Percentiles rank a stretch among this genome's conserved stretches.
phyloP scores from a whole-genome alignment of 2,888 invertebrate genomes.

The Callinectes sapidus region DNA sequence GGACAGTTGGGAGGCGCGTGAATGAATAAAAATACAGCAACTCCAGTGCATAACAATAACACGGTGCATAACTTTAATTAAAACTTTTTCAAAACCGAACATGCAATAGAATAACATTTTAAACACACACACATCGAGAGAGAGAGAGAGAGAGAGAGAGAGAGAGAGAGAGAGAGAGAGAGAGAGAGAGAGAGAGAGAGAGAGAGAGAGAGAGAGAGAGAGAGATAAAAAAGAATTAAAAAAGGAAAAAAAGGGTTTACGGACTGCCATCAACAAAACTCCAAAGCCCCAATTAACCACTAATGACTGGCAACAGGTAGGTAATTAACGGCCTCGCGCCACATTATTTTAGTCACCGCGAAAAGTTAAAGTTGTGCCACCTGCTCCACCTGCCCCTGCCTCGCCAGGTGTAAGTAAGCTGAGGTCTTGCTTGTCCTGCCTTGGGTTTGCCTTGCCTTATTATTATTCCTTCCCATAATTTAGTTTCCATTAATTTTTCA shows the following conservation, averaged over 20 bases:
- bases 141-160: neutral
- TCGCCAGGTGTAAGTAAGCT: neutral
- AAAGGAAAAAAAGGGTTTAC: neutral
- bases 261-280: conserved; percentile 1
- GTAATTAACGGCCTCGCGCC: conserved; percentile 18
- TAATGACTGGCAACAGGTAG: conserved; percentile 29
- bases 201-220: neutral
- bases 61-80: no score
- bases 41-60: no score
- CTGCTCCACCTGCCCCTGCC: neutral
- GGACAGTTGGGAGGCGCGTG: no score
- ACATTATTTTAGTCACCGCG: conserved; percentile 17
- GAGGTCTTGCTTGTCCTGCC: neutral
- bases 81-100: no score
- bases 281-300: neutral
- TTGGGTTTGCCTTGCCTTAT: neutral
- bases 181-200: neutral
- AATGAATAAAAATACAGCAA: no score
- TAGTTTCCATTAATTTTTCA: no score
- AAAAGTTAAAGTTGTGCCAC: neutral
- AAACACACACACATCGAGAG: neutral
- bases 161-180: no score
- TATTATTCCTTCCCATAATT: neutral
- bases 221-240: neutral
- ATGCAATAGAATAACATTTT: neutral